Evolutionary conservation across 2,113 vertebrate species (phyloP).

Genomic region (Coturnix japonica): DNA sequence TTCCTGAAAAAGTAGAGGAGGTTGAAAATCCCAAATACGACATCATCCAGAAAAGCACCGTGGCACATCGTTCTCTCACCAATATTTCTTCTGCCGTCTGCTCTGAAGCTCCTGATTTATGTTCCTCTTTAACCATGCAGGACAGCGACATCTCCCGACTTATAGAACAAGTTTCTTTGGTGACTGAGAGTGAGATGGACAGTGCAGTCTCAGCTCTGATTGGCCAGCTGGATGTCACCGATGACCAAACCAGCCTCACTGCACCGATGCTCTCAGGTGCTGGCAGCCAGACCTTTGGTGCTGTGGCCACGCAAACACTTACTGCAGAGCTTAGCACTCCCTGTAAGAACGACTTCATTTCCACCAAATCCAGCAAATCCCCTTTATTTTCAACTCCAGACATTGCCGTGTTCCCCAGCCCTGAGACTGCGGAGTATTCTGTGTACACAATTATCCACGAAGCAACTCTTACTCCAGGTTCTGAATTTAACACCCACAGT

Average conservation of each 20-base stretch:
- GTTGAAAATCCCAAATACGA: not conserved
- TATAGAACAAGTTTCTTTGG: conserved; percentile 88
- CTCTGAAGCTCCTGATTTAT: conserved; percentile 54
- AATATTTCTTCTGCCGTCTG: not conserved
- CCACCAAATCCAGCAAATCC: conserved; percentile 6
- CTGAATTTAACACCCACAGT: conserved; percentile 66
- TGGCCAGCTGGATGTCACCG: conserved; percentile 81
- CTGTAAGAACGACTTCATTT: not conserved
- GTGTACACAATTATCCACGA: conserved; percentile 79
- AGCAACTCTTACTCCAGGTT: conserved; percentile 74
- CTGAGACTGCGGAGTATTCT: conserved; percentile 80
- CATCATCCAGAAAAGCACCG: not conserved
- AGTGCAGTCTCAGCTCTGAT: conserved; percentile 90
- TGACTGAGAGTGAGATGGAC: conserved; percentile 80
- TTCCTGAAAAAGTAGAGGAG: conserved; percentile 37
- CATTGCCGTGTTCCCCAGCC: conserved; percentile 68
- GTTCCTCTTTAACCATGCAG: conserved; percentile 73
- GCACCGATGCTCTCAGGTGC: not conserved
- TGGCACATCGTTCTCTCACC: conserved; percentile 47
- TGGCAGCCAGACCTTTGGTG: not conserved
- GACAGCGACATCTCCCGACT: conserved; percentile 90
- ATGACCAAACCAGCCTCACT: conserved; percentile 62
- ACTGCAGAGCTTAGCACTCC: not conserved
- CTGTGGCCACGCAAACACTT: not conserved
- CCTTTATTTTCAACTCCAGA: conserved; percentile 56